Percentiles rank a stretch among this genome's conserved stretches.
phyloP scores from a whole-genome alignment of 2,888 invertebrate species.

The Sinhomidia bicolor region DNA sequence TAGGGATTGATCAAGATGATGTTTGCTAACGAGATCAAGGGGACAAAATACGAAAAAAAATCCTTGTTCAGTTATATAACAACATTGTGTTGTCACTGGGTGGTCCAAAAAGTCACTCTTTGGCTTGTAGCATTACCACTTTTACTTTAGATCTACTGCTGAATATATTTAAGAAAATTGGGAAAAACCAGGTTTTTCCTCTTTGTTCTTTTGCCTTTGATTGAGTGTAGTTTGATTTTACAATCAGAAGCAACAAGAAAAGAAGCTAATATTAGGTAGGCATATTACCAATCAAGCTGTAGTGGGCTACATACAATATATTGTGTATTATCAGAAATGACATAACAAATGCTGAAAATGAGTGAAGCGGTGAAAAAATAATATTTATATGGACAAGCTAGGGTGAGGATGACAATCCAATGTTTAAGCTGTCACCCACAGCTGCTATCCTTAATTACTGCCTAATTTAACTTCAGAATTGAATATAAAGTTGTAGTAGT shows the following conservation, averaged over 20 bases:
- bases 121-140: neutral
- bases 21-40: slow-evolving; percentile 26
- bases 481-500: too few species aligned
- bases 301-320: too few species aligned
- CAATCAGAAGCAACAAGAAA: neutral
- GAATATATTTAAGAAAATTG: slow-evolving; percentile 15
- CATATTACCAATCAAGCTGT: slow-evolving; percentile 20
- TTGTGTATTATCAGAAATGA: too few species aligned
- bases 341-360: slow-evolving; percentile 34
- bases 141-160: neutral
- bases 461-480: slow-evolving; percentile 66
- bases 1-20: slow-evolving; percentile 23
- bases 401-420: slow-evolving; percentile 57
- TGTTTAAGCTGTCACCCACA: slow-evolving; percentile 74
- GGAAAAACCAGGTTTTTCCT: slow-evolving; percentile 16
- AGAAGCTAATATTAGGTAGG: neutral
- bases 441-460: slow-evolving; percentile 76
- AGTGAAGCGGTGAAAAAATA: neutral
- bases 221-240: neutral
- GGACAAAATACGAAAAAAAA: slow-evolving; percentile 9
- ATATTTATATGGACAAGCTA: too few species aligned
- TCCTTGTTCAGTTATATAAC: slow-evolving; percentile 3
- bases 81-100: slow-evolving; percentile 13
- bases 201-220: slow-evolving; percentile 26
- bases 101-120: slow-evolving; percentile 16